Conservation (phyloP, 2,888 invertebrate genomes). For the Hirtodrosophila cameraria region DNA sequence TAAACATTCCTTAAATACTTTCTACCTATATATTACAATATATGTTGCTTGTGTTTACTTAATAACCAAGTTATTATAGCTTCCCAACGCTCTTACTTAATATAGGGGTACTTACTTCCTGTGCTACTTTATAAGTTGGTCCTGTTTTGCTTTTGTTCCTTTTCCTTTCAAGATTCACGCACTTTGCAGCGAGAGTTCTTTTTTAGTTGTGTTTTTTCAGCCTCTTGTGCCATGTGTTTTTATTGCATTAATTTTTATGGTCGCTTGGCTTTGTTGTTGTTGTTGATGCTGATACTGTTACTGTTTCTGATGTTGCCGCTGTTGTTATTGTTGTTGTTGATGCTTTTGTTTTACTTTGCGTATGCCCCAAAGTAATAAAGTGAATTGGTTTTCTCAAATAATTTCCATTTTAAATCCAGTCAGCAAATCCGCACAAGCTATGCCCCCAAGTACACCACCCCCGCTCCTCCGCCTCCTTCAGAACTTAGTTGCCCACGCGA, state of each 20-base stretch:
- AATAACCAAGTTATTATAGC: constrained; percentile 6
- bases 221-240: constrained; percentile 67
- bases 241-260: constrained; percentile 78
- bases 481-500: constrained; percentile 18
- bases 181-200: constrained; percentile 28
- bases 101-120: constrained; percentile 12
- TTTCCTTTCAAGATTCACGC: not conserved
- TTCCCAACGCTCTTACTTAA: constrained; percentile 5
- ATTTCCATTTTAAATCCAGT: constrained; percentile 78
- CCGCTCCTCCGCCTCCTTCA: not conserved
- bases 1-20: too few species aligned
- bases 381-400: constrained; percentile 77
- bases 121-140: constrained; percentile 19
- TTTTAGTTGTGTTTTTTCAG: constrained; percentile 30
- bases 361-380: constrained; percentile 77
- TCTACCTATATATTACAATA: too few species aligned
- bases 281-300: constrained; percentile 40
- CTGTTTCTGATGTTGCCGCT: constrained; percentile 26
- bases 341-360: constrained; percentile 75
- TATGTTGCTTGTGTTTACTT: constrained; percentile 9
- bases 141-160: constrained; percentile 2
- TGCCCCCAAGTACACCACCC: not conserved
- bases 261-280: constrained; percentile 53
- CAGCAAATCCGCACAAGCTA: constrained; percentile 67
- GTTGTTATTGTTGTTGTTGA: constrained; percentile 18